A percentile compares a stretch with the other conserved stretches of the same genome.
Conservation (phyloP, 2,797 vertebrate genomes). For the Brotula barbata region DNA sequence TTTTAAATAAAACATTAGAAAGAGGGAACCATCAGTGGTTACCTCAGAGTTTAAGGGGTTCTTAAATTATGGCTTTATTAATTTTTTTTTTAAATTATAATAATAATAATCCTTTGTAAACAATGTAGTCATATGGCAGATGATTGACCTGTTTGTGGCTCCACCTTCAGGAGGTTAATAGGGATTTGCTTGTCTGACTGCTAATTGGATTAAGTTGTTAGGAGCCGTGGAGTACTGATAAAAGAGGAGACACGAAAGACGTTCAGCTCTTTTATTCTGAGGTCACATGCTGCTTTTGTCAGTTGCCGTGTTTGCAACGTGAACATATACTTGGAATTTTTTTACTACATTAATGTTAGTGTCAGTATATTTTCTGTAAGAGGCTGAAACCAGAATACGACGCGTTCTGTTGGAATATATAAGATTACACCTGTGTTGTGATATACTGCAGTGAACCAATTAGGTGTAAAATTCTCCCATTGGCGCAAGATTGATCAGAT, state of each 20-base stretch:
- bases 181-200: conserved; percentile 70
- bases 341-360: not conserved
- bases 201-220: conserved; percentile 74
- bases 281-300: conserved; percentile 47
- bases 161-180: conserved; percentile 62
- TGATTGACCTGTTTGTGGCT: conserved; percentile 46
- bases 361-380: not conserved
- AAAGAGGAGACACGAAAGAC: conserved; percentile 5
- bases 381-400: not conserved
- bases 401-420: no score
- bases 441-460: no score
- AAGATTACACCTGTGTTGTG: no score
- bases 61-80: no score
- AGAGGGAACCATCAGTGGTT: no score
- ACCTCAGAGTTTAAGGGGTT: no score
- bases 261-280: conserved; percentile 42
- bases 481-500: not conserved
- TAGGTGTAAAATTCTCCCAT: not conserved
- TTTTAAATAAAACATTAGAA: no score
- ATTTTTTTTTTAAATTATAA: no score
- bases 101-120: not conserved
- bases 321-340: no score
- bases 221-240: conserved; percentile 33
- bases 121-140: conserved; percentile 13
- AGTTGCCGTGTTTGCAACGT: not conserved